A percentile compares a stretch with the other conserved stretches of the same genome.
Conservation (phyloP, 2,888 invertebrate genomes). For the Tetranychus piercei region DNA sequence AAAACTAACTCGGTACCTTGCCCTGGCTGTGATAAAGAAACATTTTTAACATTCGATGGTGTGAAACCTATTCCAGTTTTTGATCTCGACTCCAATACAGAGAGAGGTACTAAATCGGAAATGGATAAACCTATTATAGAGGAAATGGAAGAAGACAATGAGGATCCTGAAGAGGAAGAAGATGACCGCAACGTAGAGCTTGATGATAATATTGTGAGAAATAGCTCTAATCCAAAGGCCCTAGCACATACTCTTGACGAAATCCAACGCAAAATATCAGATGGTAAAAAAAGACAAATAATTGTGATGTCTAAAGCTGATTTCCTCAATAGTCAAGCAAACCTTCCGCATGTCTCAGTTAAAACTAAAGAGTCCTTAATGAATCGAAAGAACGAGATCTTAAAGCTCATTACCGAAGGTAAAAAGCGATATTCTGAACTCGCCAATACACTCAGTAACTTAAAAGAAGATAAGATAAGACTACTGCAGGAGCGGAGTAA, state of each 20-base stretch:
- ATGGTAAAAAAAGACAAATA: not conserved
- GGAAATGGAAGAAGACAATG: not conserved
- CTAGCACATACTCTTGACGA: not conserved
- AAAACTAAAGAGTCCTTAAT: not conserved
- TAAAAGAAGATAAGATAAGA: not conserved
- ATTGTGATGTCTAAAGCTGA: not conserved
- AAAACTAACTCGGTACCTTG: constrained; percentile 10
- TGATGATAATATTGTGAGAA: not conserved
- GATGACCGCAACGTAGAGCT: not conserved
- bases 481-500: not conserved
- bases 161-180: not conserved
- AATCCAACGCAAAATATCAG: not conserved
- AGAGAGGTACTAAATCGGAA: not conserved
- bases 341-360: not conserved
- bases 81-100: not conserved
- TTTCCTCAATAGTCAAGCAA: not conserved
- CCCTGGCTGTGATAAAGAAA: constrained; percentile 12
- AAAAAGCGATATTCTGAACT: not conserved
- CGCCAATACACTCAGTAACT: not conserved
- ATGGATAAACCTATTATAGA: not conserved
- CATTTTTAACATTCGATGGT: not conserved
- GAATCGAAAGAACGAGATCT: not conserved
- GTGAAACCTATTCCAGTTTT: not conserved
- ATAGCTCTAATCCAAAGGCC: not conserved
- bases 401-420: not conserved